Percentiles rank a stretch among this genome's conserved stretches.
phyloP scores from a whole-genome alignment of 2,113 vertebrate species.

The human region GRCh38 chr7:16377001-16377500 shows the following conservation, averaged over 20 bases:
- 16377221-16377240: conserved; percentile 15
- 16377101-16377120: not conserved
- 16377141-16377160: not conserved
- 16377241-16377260: not conserved
- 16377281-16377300: not conserved
- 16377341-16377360: not conserved
- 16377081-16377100: conserved; percentile 28
- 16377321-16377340: not conserved
- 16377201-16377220: conserved; percentile 28
- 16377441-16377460: not conserved
- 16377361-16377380: not conserved
- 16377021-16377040: not conserved
- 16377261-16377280: not conserved
- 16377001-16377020: not conserved
- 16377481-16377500: not conserved
- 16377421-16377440: not conserved
- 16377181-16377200: not conserved
- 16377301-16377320: not conserved
- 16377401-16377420: not conserved
- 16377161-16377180: conserved; percentile 50
- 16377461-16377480: not conserved
- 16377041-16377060: not conserved
- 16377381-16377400: not conserved
- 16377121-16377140: not conserved
- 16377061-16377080: not conserved